These are phyloP conservation scores for Philypnodon macrostomus DNA, from an alignment of 2,797 vertebrate genomes.

Conservation along the genomic window DNA sequence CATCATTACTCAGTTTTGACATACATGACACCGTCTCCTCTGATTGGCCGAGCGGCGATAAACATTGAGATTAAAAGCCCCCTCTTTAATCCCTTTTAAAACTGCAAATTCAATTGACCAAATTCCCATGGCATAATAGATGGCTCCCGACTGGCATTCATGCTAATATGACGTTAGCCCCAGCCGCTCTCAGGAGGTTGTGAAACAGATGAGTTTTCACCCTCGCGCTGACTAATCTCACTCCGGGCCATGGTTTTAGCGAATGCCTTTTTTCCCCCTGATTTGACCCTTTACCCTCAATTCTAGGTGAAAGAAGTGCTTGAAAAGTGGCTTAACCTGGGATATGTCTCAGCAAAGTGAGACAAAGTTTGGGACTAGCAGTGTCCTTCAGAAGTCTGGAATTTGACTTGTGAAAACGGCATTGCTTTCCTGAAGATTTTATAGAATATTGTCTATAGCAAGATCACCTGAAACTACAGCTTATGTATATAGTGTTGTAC, in stretches of 20 bases:
- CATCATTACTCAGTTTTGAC: conserved; percentile 42
- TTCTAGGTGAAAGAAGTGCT: conserved; percentile 41
- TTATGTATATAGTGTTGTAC: too few relatives aligned
- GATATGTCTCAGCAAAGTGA: conserved; percentile 21
- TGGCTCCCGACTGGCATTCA: conserved; percentile 29
- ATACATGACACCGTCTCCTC: conserved; percentile 26
- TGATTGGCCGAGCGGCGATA: conserved; percentile 24
- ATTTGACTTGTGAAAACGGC: too few relatives aligned
- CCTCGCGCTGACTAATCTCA: conserved; percentile 52
- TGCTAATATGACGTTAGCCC: conserved; percentile 23
- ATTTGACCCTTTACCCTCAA: conserved; percentile 54
- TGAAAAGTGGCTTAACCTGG: conserved; percentile 37
- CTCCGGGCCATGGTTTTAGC: conserved; percentile 38
- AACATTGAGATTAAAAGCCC: conserved; percentile 32
- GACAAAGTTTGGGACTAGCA: conserved; percentile 35
- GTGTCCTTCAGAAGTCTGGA: conserved; percentile 43
- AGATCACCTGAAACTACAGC: too few relatives aligned
- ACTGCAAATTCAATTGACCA: conserved; percentile 48
- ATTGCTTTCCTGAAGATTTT: too few relatives aligned
- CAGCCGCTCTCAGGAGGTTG: conserved; percentile 44
- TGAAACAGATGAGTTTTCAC: conserved; percentile 60
- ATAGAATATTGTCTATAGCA: too few relatives aligned
- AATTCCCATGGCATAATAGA: conserved; percentile 43
- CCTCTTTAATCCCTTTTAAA: conserved; percentile 36
- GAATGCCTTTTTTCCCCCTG: conserved; percentile 41